These are phyloP conservation scores for Scolopax mira DNA, from an alignment of 2,113 vertebrate species.

Conservation along the genomic window DNA sequence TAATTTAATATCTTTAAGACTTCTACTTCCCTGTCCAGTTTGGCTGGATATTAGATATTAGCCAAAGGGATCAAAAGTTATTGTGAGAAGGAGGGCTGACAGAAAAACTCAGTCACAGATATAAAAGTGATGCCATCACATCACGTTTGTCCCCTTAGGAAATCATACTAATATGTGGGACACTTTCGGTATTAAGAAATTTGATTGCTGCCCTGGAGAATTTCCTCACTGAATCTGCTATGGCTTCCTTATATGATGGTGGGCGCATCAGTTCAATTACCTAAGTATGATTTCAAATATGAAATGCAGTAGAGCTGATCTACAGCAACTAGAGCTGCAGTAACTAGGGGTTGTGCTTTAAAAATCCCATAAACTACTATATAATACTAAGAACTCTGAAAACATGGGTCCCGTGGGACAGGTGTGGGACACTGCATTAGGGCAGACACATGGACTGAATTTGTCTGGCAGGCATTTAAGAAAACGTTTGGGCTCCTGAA, in stretches of 20 bases:
- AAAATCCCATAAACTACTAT: background rate
- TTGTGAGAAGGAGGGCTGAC: background rate
- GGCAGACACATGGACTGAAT: background rate
- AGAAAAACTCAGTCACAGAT: background rate
- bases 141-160: background rate
- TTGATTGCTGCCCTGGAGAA: background rate
- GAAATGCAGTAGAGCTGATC: background rate
- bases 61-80: background rate
- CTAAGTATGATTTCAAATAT: background rate
- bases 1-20: background rate
- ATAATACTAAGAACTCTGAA: background rate
- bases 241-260: background rate
- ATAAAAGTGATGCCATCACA: background rate
- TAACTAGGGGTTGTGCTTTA: background rate
- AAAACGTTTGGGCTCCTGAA: background rate
- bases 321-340: background rate
- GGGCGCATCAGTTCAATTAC: background rate
- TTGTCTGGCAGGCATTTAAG: background rate
- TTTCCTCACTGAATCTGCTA: background rate
- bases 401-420: background rate
- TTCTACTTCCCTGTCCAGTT: background rate
- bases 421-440: background rate
- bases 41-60: background rate
- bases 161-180: constrained; percentile 1
- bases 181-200: background rate